Percentiles rank a stretch among this genome's conserved stretches.
These are phyloP conservation scores for Tanaodytes sp. DNA, from an alignment of 2,888 invertebrate species.

Conservation along the genomic window DNA sequence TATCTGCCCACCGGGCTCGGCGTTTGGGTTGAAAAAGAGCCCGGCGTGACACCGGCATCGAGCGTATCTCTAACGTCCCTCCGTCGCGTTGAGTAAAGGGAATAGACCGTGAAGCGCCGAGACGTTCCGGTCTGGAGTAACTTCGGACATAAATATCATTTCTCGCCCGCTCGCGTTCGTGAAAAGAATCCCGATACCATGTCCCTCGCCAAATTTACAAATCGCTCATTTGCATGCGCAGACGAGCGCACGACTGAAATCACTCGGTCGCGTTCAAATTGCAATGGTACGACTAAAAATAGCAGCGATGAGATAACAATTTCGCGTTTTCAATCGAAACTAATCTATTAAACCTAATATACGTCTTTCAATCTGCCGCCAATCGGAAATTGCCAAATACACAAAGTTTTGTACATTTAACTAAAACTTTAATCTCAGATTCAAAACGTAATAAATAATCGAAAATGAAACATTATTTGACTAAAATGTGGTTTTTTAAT, in stretches of 20 bases:
- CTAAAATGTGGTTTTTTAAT: too few relatives aligned
- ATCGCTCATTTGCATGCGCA: conserved; percentile 46
- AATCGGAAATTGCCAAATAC: too few relatives aligned
- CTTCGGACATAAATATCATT: conserved; percentile 49
- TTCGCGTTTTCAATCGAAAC: too few relatives aligned
- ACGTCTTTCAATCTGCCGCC: too few relatives aligned
- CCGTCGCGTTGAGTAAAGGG: conserved; percentile 42
- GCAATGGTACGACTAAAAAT: too few relatives aligned
- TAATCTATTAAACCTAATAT: too few relatives aligned
- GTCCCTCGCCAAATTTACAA: conserved; percentile 38
- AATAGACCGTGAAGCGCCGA: conserved; percentile 51
- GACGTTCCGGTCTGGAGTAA: conserved; percentile 52
- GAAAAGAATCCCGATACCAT: conserved; percentile 44
- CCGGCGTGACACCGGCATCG: conserved; percentile 43
- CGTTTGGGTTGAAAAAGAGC: conserved; percentile 38
- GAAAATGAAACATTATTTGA: too few relatives aligned
- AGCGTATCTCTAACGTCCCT: conserved; percentile 39
- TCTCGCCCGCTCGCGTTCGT: conserved; percentile 38
- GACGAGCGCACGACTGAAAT: conserved; percentile 21
- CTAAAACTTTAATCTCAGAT: too few relatives aligned
- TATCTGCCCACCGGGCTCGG: conserved; percentile 38
- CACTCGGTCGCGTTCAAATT: conserved; percentile 20
- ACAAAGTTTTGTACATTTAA: too few relatives aligned
- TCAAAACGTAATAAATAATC: too few relatives aligned
- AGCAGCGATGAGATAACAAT: too few relatives aligned